These are phyloP conservation scores for Aramus guarauna DNA, from an alignment of 2,113 vertebrate species.

Conservation along the genomic window DNA sequence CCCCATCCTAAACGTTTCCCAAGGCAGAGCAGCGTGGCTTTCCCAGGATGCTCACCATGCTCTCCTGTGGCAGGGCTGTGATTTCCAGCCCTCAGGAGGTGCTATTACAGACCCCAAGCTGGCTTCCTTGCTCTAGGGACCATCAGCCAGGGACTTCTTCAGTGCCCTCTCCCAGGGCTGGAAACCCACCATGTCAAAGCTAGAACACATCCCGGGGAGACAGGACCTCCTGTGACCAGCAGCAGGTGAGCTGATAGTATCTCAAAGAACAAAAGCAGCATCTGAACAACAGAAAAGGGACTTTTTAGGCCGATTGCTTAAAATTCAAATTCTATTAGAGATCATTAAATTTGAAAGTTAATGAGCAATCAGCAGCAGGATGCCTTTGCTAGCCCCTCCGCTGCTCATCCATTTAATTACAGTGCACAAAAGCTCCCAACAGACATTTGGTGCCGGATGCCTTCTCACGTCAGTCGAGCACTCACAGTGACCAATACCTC, in stretches of 20 bases:
- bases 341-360: neutral
- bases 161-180: neutral
- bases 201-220: neutral
- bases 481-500: neutral
- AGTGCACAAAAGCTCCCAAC: neutral
- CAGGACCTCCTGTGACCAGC: neutral
- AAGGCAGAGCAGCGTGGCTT: neutral
- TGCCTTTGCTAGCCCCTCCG: neutral
- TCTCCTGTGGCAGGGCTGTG: neutral
- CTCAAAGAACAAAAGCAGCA: neutral
- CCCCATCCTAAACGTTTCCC: neutral
- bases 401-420: neutral
- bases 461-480: neutral
- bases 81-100: neutral
- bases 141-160: neutral
- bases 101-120: neutral
- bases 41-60: neutral
- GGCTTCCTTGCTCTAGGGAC: neutral
- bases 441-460: neutral
- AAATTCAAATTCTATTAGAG: neutral
- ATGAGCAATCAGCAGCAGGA: neutral
- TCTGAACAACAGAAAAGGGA: neutral
- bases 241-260: neutral
- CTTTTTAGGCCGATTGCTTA: neutral
- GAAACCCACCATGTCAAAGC: neutral